A percentile compares a stretch with the other conserved stretches of the same genome.
Evolutionary conservation across 2,797 vertebrate genomes (phyloP).

Genomic region (Macropodus opercularis): DNA sequence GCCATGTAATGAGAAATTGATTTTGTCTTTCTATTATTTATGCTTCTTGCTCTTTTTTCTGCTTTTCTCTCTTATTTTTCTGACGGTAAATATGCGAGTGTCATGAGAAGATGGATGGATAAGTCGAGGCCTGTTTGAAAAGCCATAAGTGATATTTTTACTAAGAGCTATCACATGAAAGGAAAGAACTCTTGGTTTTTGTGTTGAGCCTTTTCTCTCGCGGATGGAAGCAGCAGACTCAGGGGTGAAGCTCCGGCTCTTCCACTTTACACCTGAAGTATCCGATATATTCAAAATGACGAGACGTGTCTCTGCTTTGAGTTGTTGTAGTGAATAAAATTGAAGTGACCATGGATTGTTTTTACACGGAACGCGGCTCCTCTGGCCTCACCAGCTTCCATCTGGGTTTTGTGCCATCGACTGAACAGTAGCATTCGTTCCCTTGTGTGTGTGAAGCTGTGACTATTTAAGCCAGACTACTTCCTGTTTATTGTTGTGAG

Average conservation of each 20-base stretch:
- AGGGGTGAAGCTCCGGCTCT: background rate
- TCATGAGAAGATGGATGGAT: background rate
- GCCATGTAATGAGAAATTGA: constrained; percentile 29
- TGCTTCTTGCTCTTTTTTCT: background rate
- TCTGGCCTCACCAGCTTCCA: no score
- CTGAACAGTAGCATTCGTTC: no score
- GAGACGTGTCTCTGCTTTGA: no score
- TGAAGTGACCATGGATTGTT: no score
- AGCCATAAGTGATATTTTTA: background rate
- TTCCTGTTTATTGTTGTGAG: constrained; percentile 13
- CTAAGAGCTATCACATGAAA: background rate
- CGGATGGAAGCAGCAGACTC: background rate
- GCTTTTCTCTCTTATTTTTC: background rate
- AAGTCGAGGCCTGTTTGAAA: background rate
- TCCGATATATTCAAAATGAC: no score
- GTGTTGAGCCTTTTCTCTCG: background rate
- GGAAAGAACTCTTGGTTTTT: background rate
- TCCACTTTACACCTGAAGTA: no score
- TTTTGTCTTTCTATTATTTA: constrained; percentile 20
- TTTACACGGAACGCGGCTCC: no score
- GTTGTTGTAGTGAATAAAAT: no score
- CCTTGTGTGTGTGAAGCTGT: no score
- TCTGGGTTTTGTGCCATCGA: no score
- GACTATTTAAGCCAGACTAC: background rate
- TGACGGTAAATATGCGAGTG: background rate